phyloP scores from a whole-genome alignment of 2,888 invertebrate species.

The Brachylomia viminalis region DNA sequence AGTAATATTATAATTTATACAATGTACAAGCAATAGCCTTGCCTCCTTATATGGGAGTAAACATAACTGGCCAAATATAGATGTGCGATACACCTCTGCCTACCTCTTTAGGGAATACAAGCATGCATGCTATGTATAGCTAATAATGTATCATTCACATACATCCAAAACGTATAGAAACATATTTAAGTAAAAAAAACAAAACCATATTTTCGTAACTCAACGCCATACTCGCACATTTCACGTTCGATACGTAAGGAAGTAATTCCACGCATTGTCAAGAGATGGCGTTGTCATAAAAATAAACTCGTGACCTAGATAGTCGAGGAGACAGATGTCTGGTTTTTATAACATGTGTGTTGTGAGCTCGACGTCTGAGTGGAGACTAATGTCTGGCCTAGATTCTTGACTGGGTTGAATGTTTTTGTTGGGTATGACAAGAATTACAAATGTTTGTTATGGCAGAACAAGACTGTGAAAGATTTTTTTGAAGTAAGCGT shows the following conservation, averaged over 20 bases:
- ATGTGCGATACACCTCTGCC: not conserved
- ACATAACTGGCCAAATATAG: not conserved
- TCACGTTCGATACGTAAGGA: slow-evolving; percentile 31
- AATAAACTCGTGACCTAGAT: slow-evolving; percentile 49
- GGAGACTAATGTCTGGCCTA: slow-evolving; percentile 39
- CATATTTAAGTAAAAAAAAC: not conserved
- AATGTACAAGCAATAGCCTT: not conserved
- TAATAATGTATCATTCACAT: too few species aligned
- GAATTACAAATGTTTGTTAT: too few species aligned
- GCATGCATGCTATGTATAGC: not conserved
- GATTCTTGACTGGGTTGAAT: slow-evolving; percentile 23
- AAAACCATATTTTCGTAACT: not conserved
- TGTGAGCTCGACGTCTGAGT: slow-evolving; percentile 44
- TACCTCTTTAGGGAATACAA: not conserved
- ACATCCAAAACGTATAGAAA: not conserved
- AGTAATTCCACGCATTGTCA: slow-evolving; percentile 44
- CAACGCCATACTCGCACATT: not conserved
- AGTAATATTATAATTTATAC: not conserved
- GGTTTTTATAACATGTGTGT: slow-evolving; percentile 41
- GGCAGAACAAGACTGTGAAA: too few species aligned
- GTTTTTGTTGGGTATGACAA: not conserved
- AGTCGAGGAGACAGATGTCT: slow-evolving; percentile 34
- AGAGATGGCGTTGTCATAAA: slow-evolving; percentile 64
- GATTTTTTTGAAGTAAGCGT: too few species aligned
- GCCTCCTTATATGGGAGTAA: not conserved